These are phyloP conservation scores for Porites lobata DNA, from an alignment of 92 coral and sea anemone genomes.

Conservation along the genomic window DNA sequence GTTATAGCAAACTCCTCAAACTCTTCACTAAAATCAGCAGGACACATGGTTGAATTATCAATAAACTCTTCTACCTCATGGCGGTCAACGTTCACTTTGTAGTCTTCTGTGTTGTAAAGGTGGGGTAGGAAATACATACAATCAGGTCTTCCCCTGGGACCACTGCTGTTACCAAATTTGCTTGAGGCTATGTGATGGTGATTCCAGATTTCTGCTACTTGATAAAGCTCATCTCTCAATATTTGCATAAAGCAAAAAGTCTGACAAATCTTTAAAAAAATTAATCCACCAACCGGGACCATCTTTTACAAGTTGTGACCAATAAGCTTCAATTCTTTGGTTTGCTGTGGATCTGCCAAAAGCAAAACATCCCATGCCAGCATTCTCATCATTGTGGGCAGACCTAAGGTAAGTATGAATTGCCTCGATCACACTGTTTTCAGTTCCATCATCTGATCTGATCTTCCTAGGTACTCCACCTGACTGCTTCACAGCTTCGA, in stretches of 20 bases:
- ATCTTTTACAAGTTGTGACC: slow-evolving; percentile 61
- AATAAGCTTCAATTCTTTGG: slow-evolving; percentile 54
- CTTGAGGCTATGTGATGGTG: slow-evolving; percentile 56
- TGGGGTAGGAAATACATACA: slow-evolving; percentile 65
- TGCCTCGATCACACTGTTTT: slow-evolving; percentile 57
- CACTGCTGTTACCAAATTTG: slow-evolving; percentile 56
- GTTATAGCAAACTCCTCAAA: slow-evolving; percentile 37
- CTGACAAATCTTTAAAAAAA: slow-evolving; percentile 62
- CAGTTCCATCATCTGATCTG: slow-evolving; percentile 70
- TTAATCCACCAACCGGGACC: slow-evolving; percentile 67
- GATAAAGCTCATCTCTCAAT: slow-evolving; percentile 55
- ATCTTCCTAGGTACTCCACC: slow-evolving; percentile 62
- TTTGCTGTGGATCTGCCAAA: slow-evolving; percentile 56
- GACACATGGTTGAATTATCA: slow-evolving; percentile 44
- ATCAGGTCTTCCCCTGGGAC: slow-evolving; percentile 63
- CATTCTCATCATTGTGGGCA: slow-evolving; percentile 42
- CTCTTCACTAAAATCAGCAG: slow-evolving; percentile 49
- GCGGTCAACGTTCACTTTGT: neutral
- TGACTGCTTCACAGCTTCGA: slow-evolving; percentile 41
- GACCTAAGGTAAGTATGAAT: slow-evolving; percentile 62
- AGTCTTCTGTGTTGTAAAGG: slow-evolving; percentile 55
- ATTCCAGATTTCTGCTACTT: slow-evolving; percentile 65
- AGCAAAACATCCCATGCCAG: slow-evolving; percentile 24
- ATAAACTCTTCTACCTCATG: neutral
- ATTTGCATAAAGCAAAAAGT: slow-evolving; percentile 63